These are phyloP conservation scores for Caenorhabditis becei DNA, from an alignment of 2,888 invertebrate genomes.

Conservation along the genomic window DNA sequence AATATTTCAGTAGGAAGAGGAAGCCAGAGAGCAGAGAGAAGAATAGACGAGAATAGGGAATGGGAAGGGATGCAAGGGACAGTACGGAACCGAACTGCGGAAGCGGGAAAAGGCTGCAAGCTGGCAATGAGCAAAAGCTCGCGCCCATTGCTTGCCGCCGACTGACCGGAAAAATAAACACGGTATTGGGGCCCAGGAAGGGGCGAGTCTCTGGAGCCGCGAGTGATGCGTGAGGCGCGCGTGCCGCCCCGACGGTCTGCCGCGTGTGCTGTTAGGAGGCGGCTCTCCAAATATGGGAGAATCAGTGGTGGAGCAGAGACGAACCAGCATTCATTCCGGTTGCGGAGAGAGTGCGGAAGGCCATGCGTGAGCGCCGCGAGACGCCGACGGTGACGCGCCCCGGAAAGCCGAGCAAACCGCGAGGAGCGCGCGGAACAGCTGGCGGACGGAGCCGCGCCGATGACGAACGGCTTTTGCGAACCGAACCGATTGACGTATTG, in stretches of 20 bases:
- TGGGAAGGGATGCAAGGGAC: slow-evolving; percentile 1
- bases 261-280: slow-evolving; percentile 48
- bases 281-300: slow-evolving; percentile 56
- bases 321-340: slow-evolving; percentile 47
- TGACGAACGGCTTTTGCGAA: slow-evolving; percentile 37
- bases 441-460: slow-evolving; percentile 18
- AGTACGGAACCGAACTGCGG: slow-evolving; percentile 42
- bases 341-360: slow-evolving; percentile 49
- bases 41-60: slow-evolving; percentile 18
- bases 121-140: slow-evolving; percentile 60
- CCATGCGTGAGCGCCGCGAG: slow-evolving; percentile 18
- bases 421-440: slow-evolving; percentile 50
- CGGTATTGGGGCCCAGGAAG: slow-evolving; percentile 42
- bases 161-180: slow-evolving; percentile 60
- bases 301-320: not conserved
- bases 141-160: slow-evolving; percentile 40
- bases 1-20: slow-evolving; percentile 5
- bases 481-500: slow-evolving; percentile 58
- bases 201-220: slow-evolving; percentile 43
- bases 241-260: slow-evolving; percentile 43
- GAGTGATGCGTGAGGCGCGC: slow-evolving; percentile 57
- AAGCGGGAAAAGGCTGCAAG: slow-evolving; percentile 45
- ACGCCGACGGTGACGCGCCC: slow-evolving; percentile 50
- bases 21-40: slow-evolving; percentile 10
- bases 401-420: slow-evolving; percentile 50